Evolutionary conservation across 2,888 invertebrate genomes (phyloP).

Genomic region (Polyommatus icarus): DNA sequence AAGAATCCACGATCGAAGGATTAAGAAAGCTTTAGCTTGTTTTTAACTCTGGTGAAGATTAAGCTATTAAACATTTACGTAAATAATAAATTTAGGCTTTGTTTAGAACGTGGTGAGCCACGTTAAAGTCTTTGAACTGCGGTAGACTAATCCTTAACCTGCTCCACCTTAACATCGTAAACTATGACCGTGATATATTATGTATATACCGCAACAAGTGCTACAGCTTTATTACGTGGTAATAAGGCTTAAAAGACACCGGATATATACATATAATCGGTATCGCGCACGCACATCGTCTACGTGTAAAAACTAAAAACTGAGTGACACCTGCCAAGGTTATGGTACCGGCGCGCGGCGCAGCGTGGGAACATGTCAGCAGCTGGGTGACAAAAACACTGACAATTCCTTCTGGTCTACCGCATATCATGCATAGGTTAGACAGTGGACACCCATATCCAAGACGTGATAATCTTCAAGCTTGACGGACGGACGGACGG

Average conservation of each 20-base stretch:
- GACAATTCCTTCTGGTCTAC: not conserved
- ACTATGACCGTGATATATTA: not conserved
- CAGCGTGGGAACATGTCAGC: not conserved
- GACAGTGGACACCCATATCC: no score
- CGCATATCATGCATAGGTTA: not conserved
- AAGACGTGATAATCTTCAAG: no score
- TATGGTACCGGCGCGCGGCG: not conserved
- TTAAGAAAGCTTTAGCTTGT: no score
- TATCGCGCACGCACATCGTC: conserved; percentile 16
- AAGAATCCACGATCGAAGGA: no score
- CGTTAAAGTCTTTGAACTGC: not conserved
- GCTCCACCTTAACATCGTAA: not conserved
- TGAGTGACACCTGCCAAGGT: conserved; percentile 6
- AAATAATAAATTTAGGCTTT: no score
- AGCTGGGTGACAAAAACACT: not conserved
- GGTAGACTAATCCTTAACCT: not conserved
- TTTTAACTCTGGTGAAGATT: no score
- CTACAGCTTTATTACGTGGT: not conserved
- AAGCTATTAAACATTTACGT: no score
- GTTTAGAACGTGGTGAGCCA: no score
- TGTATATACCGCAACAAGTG: not conserved
- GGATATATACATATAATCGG: not conserved
- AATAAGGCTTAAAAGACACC: not conserved
- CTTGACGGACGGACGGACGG: no score
- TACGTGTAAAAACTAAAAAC: not conserved